phyloP scores from a whole-genome alignment of 2,113 vertebrate genomes.

The Ascaphus truei region DNA sequence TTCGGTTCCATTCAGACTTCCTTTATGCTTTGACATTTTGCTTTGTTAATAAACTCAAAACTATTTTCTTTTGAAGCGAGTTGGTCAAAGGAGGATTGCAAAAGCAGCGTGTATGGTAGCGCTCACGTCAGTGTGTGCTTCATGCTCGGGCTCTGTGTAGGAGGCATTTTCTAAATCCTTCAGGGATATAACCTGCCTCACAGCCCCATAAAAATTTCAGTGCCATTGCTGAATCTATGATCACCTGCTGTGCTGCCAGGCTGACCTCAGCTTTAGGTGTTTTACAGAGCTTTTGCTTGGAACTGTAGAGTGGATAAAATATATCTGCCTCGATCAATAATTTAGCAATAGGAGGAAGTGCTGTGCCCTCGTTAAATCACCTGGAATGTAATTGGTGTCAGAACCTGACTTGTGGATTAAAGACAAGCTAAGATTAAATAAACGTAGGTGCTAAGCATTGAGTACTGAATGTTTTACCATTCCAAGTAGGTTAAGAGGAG shows the following conservation, averaged over 20 bases:
- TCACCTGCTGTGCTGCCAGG: slow-evolving; percentile 15
- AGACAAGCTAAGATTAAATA: slow-evolving; percentile 52
- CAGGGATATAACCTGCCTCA: slow-evolving; percentile 9
- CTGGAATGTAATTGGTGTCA: slow-evolving; percentile 61
- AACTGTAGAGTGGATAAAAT: slow-evolving; percentile 55
- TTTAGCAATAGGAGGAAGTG: slow-evolving; percentile 60
- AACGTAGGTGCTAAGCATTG: slow-evolving; percentile 44
- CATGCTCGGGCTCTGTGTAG: background rate
- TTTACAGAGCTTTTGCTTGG: slow-evolving; percentile 42
- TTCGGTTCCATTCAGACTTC: slow-evolving; percentile 4
- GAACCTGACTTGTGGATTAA: slow-evolving; percentile 51
- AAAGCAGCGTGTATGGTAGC: background rate
- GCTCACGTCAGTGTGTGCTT: background rate
- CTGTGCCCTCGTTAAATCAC: slow-evolving; percentile 64
- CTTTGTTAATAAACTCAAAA: background rate
- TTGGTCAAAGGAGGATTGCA: slow-evolving; percentile 3
- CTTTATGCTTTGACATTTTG: slow-evolving; percentile 25
- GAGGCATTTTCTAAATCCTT: background rate
- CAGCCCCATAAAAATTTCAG: slow-evolving; percentile 2
- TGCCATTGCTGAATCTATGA: slow-evolving; percentile 29
- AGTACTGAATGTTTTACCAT: background rate
- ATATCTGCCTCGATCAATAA: slow-evolving; percentile 64
- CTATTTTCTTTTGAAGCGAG: slow-evolving; percentile 8
- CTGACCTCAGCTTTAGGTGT: slow-evolving; percentile 39
- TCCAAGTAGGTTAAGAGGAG: background rate